These are phyloP conservation scores for Platyrinchus mystaceus DNA, from an alignment of 2,797 vertebrate species.

Conservation along the genomic window DNA sequence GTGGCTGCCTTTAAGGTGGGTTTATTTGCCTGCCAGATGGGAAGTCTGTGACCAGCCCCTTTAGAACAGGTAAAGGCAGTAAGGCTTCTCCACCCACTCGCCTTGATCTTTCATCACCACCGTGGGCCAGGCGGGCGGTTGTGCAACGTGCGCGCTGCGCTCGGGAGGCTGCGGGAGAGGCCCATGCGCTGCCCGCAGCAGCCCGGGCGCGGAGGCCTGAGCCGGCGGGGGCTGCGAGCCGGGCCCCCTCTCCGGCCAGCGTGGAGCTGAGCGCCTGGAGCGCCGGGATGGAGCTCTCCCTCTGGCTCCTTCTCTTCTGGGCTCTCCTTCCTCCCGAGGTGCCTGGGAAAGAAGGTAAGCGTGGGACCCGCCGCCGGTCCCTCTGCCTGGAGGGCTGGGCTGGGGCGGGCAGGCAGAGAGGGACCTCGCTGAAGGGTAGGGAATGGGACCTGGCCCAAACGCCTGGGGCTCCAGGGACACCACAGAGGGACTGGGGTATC, in stretches of 20 bases:
- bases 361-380: not conserved
- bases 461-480: not conserved
- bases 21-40: constrained; percentile 72
- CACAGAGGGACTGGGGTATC: not conserved
- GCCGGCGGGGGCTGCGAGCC: not conserved
- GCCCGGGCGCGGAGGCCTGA: constrained; percentile 20
- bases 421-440: not conserved
- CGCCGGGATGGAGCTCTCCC: not conserved
- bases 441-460: not conserved
- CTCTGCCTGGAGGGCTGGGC: not conserved
- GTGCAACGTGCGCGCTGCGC: constrained; percentile 55
- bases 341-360: constrained; percentile 74
- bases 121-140: constrained; percentile 59
- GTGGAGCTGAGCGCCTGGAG: not conserved
- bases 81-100: constrained; percentile 66
- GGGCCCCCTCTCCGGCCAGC: not conserved
- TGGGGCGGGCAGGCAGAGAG: not conserved
- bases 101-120: constrained; percentile 70
- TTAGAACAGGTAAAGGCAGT: constrained; percentile 69
- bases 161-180: constrained; percentile 27
- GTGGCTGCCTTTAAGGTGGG: constrained; percentile 69
- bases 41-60: constrained; percentile 71
- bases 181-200: not conserved
- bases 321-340: constrained; percentile 11
- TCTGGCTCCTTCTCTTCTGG: constrained; percentile 53